Base-by-base conservation (phyloP, 2,888 invertebrate genomes). In the Sphaerophoria taeniata region DNA sequence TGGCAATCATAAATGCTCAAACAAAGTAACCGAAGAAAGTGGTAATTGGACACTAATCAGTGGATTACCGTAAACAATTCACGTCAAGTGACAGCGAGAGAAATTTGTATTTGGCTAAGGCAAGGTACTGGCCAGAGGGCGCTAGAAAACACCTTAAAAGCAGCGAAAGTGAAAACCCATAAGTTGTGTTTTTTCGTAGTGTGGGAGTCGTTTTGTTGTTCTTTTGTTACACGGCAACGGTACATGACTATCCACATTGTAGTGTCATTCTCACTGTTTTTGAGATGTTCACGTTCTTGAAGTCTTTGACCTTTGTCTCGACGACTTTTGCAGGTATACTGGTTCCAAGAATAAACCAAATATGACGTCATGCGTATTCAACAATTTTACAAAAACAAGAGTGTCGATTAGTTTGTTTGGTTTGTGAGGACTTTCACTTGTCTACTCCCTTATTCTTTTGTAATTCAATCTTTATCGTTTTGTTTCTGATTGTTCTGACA, bases 41-140 rank as follows among this genome's bases (percentile, higher is more conserved):
- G 84, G 84, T 84, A 84, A 84, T 84, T 80, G 84, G 80, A 84
- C 72, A 84, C 84, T 80, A 84, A 84, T 80, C 80, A 80, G 72
- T 24, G 36, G 75, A 80, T 84, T 84, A 84, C 65, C 61, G 67
- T 84, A 79, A 80, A 71, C 71, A 84, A 75, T 80, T 75, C 80
- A 79, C 75, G 79, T 79, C 75, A 84, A 72, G 67, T 75, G 67
- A 79, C 74, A 67, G 31, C n/a, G 14, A 36, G 65, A 63, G 55
- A 65, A 58, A 61, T 75, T 60, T 61, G 12, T 60, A 67, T 67
- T 67, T 67, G 75, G 61, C 55, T 24, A 53, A 24, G 24, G 24
- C 24, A 24, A 24, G 24, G 24, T 24, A 60, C 24, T 51, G 33
- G 53, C 53, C 56, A 58, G 56, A 55, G 56, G 67, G 56, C 72